These are phyloP conservation scores for Lagodon rhomboides DNA, from an alignment of 2,797 vertebrate genomes.

Conservation along the genomic window DNA sequence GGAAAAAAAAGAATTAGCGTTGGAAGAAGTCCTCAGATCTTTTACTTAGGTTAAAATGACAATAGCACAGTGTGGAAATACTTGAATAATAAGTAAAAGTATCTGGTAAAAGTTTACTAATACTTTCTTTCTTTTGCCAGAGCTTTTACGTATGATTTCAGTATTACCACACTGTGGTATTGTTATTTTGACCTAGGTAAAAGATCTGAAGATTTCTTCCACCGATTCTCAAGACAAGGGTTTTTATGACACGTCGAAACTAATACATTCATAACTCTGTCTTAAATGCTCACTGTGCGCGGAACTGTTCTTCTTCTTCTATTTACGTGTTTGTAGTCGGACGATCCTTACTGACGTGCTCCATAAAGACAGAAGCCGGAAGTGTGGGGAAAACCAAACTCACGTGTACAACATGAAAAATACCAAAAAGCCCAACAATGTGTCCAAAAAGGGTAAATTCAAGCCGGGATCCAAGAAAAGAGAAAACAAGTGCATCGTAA, in stretches of 20 bases:
- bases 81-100: no score
- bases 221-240: background rate
- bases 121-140: no score
- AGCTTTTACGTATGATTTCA: no score
- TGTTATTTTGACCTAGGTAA: no score
- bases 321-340: conserved; percentile 53
- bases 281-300: background rate
- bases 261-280: background rate
- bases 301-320: conserved; percentile 15
- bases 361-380: background rate
- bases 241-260: background rate
- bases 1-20: no score
- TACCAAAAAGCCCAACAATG: conserved; percentile 55
- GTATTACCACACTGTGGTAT: no score
- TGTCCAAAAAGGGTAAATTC: conserved; percentile 53
- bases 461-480: conserved; percentile 80
- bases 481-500: conserved; percentile 80
- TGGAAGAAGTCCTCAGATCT: no score
- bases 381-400: background rate
- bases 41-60: no score
- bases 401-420: conserved; percentile 82
- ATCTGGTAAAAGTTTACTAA: no score
- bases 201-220: no score
- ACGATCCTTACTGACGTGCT: conserved; percentile 18
- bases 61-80: no score